Evolutionary conservation across 1,140 invertebrate genomes (phyloP), one percentile per base, ranked within the genome.

Genomic region (Brachionus paranguensis): DNA sequence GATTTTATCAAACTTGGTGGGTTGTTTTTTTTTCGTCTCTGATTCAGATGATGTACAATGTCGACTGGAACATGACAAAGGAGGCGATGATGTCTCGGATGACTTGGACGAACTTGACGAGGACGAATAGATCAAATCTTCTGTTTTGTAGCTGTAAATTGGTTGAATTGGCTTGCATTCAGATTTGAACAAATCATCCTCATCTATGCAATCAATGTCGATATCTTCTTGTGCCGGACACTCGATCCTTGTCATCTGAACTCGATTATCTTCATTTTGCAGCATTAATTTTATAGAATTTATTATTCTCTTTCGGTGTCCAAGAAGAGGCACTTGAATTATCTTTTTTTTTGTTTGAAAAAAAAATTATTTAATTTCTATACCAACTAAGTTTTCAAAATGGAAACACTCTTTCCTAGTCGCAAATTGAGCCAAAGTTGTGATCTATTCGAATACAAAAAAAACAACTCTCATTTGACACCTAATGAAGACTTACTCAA

Each of bases 121-220:
- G 2, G 68, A 72, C 17, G 68, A 72, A 72, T 72, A 72, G n/a
- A 72, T 72, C 17, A 72, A 43, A 11, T 72, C 68, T 20, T 72
- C 68, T n/a, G 68, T n/a, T 47, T 72, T 72, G 12, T 10, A 72
- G 41, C 10, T 17, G 24, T 33, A 33, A 68, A 33, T 37, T 68
- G 53, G 20, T 33, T 68, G 17, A 10, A 33, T 41, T 8, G 29
- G 7, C 41, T 72, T 72, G 33, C 14, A 3, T 8, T 72, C 41
- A 14, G 29, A 72, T 45, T 72, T 72, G 68, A 72, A 72, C 37
- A 72, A 72, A 10, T 72, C 14, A n/a, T 72, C 68, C 41, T 72
- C 68, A 43, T 72, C 68, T 6, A 72, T 72, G 68, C 17, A 43
- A 11, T 72, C 68, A 72, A 72, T 72, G n/a, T 72, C 68, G n/a